These are phyloP conservation scores for Tursiops truncatus DNA, from an alignment of 2,113 vertebrate genomes.

Conservation along the genomic window DNA sequence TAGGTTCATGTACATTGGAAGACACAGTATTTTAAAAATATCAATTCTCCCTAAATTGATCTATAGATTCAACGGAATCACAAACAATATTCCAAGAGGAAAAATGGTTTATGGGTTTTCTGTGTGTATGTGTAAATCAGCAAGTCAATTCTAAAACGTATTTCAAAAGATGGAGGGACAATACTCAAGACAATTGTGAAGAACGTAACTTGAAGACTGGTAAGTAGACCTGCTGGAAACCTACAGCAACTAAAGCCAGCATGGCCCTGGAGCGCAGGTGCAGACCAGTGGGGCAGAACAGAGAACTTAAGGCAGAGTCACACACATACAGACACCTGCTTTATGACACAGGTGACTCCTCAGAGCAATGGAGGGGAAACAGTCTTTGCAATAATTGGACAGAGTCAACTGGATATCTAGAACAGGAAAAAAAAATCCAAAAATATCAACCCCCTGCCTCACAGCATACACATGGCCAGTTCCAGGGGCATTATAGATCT, in stretches of 20 bases:
- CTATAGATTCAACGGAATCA: not conserved
- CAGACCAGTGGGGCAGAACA: not conserved
- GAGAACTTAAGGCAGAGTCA: not conserved
- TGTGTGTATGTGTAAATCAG: not conserved
- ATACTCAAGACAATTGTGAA: not conserved
- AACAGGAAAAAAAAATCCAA: not conserved
- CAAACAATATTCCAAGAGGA: not conserved
- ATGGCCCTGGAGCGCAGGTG: not conserved
- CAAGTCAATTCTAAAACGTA: not conserved
- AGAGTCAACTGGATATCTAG: not conserved
- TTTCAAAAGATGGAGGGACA: not conserved
- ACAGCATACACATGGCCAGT: not conserved
- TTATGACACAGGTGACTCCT: not conserved
- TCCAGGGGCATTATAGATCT: not conserved
- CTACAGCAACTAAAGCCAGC: not conserved
- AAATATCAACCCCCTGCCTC: not conserved
- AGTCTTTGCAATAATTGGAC: not conserved
- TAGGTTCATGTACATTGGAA: not conserved
- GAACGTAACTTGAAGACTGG: not conserved
- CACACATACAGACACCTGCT: not conserved
- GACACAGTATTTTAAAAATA: not conserved
- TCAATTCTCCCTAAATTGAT: not conserved
- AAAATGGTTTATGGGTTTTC: not conserved
- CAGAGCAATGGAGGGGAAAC: not conserved
- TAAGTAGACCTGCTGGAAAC: not conserved